Conservation (phyloP, 1,140 invertebrate species). For the Drosophila tani region DNA sequence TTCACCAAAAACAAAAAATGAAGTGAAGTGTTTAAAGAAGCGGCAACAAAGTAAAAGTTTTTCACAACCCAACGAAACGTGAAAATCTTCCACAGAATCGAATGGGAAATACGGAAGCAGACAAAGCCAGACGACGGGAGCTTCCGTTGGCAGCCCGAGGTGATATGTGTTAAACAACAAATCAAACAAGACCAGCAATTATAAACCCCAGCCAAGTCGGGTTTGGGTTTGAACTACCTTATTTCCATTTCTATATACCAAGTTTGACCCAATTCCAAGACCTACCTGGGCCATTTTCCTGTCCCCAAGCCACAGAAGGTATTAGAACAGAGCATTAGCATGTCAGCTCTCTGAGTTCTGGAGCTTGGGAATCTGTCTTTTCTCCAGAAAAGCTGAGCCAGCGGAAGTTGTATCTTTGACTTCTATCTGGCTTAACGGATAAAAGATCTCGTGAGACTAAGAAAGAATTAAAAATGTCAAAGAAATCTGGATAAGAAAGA, state of each 20-base stretch:
- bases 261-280: constrained; percentile 43
- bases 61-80: constrained; percentile 41
- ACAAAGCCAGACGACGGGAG: background rate
- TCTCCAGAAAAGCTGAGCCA: constrained; percentile 3
- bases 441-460: background rate
- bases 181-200: constrained; percentile 52
- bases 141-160: constrained; percentile 10
- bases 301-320: background rate
- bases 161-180: constrained; percentile 49
- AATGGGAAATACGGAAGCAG: constrained; percentile 25
- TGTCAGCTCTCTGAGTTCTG: constrained; percentile 13
- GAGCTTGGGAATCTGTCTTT: constrained; percentile 8
- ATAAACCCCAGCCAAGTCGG: constrained; percentile 14
- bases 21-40: constrained; percentile 41
- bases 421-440: constrained; percentile 4
- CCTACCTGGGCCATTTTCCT: constrained; percentile 10
- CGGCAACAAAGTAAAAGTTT: constrained; percentile 59
- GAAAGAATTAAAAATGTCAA: background rate
- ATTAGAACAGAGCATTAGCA: constrained; percentile 20
- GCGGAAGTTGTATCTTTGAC: constrained; percentile 24
- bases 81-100: constrained; percentile 30
- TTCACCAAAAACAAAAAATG: constrained; percentile 41
- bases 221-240: background rate
- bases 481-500: background rate
- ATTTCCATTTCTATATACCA: constrained; percentile 11